A percentile compares a stretch with the other conserved stretches of the same genome.
These are phyloP conservation scores for Drosophila meridiana DNA, from an alignment of 2,888 invertebrate species.

Conservation along the genomic window DNA sequence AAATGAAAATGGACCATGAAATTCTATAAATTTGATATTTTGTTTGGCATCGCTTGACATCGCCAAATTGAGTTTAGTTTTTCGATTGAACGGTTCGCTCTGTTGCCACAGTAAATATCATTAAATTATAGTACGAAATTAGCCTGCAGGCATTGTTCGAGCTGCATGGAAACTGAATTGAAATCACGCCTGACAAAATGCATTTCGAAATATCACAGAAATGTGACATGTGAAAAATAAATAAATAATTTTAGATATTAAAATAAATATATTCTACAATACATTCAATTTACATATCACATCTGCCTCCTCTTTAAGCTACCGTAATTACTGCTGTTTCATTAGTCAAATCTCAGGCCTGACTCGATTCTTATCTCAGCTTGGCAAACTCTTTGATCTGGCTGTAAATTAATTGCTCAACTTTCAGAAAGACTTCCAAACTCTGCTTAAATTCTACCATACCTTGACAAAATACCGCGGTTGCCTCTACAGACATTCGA, in stretches of 20 bases:
- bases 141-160: constrained; percentile 24
- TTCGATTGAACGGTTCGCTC: constrained; percentile 33
- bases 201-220: not conserved
- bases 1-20: constrained; percentile 47
- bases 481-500: constrained; percentile 41
- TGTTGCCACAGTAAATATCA: constrained; percentile 34
- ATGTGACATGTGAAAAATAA: not conserved
- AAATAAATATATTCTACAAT: not conserved
- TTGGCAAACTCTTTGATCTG: constrained; percentile 53
- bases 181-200: not conserved
- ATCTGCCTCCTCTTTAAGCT: not conserved
- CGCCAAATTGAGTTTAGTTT: constrained; percentile 65
- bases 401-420: constrained; percentile 47
- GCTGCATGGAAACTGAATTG: not conserved
- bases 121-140: constrained; percentile 36
- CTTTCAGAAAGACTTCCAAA: constrained; percentile 19
- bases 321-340: constrained; percentile 12
- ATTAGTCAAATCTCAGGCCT: constrained; percentile 5
- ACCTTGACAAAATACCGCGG: constrained; percentile 67
- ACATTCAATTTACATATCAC: not conserved
- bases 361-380: constrained; percentile 27
- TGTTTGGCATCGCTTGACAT: constrained; percentile 57
- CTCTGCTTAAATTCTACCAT: constrained; percentile 1
- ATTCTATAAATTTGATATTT: constrained; percentile 74
- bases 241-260: not conserved